Evolutionary conservation across 2,888 invertebrate genomes (phyloP).

Genomic region (Apamea epomidion): DNA sequence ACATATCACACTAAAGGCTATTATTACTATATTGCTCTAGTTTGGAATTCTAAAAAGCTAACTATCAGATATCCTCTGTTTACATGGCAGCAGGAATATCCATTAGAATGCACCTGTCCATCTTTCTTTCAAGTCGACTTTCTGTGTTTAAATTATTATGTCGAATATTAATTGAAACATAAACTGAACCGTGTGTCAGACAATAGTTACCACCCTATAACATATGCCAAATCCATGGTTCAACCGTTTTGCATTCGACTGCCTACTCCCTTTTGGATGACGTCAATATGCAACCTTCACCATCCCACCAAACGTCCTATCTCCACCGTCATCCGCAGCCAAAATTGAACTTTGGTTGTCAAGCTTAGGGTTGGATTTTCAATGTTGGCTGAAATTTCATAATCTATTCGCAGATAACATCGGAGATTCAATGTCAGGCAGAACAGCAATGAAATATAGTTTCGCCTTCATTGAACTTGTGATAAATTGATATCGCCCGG

Average conservation of each 20-base stretch:
- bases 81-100: background rate
- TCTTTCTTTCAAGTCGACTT: background rate
- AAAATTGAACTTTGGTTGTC: constrained; percentile 21
- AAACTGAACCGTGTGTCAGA: constrained; percentile 73
- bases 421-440: constrained; percentile 83
- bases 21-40: no score
- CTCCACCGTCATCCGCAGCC: constrained; percentile 18
- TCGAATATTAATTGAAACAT: background rate
- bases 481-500: constrained; percentile 88
- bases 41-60: background rate
- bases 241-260: constrained; percentile 89
- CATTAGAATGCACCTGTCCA: background rate
- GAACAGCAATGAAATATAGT: constrained; percentile 88
- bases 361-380: constrained; percentile 43
- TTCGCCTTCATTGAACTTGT: constrained; percentile 89
- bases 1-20: background rate
- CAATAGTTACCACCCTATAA: constrained; percentile 87
- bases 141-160: background rate
- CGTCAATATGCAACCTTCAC: constrained; percentile 87
- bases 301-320: constrained; percentile 68
- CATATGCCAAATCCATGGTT: constrained; percentile 90
- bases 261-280: constrained; percentile 88
- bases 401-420: constrained; percentile 74
- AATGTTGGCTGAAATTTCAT: constrained; percentile 55
- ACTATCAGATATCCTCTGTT: no score